Conservation (phyloP, 2,888 invertebrate species). For the Coecobrya sp. region DNA sequence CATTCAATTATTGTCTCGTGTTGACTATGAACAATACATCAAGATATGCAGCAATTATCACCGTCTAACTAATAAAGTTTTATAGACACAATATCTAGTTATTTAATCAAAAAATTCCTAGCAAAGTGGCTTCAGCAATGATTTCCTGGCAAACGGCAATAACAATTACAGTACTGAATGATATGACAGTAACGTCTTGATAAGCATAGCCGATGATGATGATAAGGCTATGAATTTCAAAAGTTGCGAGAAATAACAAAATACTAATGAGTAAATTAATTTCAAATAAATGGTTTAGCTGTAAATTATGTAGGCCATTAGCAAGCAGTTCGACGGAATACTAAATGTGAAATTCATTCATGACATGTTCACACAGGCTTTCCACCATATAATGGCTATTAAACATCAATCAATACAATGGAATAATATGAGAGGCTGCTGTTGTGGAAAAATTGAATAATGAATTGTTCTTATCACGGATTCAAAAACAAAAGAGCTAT, state of each 20-base stretch:
- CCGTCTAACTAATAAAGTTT: conserved; percentile 17
- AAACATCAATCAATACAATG: conserved; percentile 49
- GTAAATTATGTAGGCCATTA: conserved; percentile 7
- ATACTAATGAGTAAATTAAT: not conserved
- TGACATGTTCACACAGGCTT: not conserved
- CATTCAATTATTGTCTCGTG: conserved; percentile 48
- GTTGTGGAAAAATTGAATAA: conserved; percentile 8
- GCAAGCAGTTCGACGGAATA: conserved; percentile 9
- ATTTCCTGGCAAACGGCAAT: too few relatives aligned
- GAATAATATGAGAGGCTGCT: conserved; percentile 40
- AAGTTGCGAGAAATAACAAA: not conserved
- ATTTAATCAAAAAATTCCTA: not conserved
- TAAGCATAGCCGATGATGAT: not conserved
- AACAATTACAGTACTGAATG: too few relatives aligned
- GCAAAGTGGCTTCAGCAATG: not conserved
- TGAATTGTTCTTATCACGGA: conserved; percentile 41
- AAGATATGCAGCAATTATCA: not conserved
- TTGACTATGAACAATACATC: not conserved
- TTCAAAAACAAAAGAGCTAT: conserved; percentile 39
- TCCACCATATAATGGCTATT: conserved; percentile 36
- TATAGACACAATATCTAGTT: not conserved
- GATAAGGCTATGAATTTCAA: conserved; percentile 4
- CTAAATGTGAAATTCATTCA: conserved; percentile 2
- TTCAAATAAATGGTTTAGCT: not conserved
- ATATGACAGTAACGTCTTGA: not conserved